Evolutionary conservation across 1,140 invertebrate genomes (phyloP).

Genomic region (Alviniconcha marisindica): DNA sequence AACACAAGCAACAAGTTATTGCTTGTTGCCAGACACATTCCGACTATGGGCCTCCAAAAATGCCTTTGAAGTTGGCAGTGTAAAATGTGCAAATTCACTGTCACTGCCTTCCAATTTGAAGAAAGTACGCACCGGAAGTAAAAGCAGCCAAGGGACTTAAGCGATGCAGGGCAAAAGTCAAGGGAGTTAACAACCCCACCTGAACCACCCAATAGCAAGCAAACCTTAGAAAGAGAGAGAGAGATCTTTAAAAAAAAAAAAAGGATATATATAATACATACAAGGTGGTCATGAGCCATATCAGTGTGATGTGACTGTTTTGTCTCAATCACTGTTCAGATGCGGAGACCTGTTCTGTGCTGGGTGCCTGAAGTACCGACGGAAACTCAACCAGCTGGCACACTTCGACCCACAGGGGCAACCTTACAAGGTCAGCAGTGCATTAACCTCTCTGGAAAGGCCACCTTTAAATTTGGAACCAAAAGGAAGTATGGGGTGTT

Average conservation of each 20-base stretch:
- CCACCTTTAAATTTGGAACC: no score
- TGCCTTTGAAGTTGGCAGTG: no score
- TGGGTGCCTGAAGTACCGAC: slow-evolving; percentile 57
- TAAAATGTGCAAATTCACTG: no score
- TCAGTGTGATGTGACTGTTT: neutral
- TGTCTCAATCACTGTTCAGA: slow-evolving; percentile 41
- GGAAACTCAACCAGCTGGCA: slow-evolving; percentile 63
- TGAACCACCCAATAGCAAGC: no score
- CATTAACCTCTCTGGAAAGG: no score
- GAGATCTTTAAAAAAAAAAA: neutral
- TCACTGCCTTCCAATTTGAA: no score
- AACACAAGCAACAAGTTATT: no score
- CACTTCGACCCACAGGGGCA: slow-evolving; percentile 66
- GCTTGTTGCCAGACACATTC: no score
- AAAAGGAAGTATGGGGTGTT: no score
- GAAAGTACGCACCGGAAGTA: no score
- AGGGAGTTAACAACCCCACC: neutral
- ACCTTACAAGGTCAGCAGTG: slow-evolving; percentile 62
- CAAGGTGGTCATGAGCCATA: neutral
- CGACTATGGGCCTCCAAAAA: no score
- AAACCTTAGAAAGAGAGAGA: neutral
- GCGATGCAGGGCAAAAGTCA: neutral
- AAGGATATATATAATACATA: neutral
- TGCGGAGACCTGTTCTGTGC: slow-evolving; percentile 68
- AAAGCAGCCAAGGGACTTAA: no score